phyloP scores from a whole-genome alignment of 2,888 invertebrate genomes.

The Neria commutata region DNA sequence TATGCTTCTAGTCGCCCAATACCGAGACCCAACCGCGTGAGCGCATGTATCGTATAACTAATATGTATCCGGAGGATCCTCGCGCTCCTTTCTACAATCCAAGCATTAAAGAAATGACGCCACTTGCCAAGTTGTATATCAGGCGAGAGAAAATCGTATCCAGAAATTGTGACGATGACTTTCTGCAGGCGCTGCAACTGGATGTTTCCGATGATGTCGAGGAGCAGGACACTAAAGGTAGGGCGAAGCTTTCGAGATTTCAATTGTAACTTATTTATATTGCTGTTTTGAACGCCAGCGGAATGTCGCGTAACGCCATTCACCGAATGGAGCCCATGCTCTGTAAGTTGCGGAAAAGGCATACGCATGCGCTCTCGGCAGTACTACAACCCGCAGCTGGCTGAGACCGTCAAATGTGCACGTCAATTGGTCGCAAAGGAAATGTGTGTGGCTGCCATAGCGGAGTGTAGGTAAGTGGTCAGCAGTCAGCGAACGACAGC shows the following conservation, averaged over 20 bases:
- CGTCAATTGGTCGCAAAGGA: constrained; percentile 84
- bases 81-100: constrained; percentile 91
- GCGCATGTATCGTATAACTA: constrained; percentile 86
- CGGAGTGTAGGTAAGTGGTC: constrained; percentile 74
- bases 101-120: constrained; percentile 71
- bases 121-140: constrained; percentile 83
- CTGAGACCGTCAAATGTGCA: constrained; percentile 72
- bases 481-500: background rate
- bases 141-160: constrained; percentile 76
- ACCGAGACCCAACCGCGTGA: constrained; percentile 79
- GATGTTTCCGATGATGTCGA: constrained; percentile 74
- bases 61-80: constrained; percentile 88
- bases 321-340: constrained; percentile 79
- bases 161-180: constrained; percentile 73
- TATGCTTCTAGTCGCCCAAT: constrained; percentile 72
- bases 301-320: constrained; percentile 82
- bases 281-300: constrained; percentile 63
- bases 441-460: constrained; percentile 81
- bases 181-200: constrained; percentile 66
- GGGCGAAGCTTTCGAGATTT: constrained; percentile 45
- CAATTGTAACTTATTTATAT: background rate
- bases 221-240: constrained; percentile 70
- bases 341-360: constrained; percentile 88
- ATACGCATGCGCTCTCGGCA: constrained; percentile 76
- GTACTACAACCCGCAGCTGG: constrained; percentile 74